Evolutionary conservation across 2,113 vertebrate genomes (phyloP).

Genomic region (Thamnaconus septentrionalis): DNA sequence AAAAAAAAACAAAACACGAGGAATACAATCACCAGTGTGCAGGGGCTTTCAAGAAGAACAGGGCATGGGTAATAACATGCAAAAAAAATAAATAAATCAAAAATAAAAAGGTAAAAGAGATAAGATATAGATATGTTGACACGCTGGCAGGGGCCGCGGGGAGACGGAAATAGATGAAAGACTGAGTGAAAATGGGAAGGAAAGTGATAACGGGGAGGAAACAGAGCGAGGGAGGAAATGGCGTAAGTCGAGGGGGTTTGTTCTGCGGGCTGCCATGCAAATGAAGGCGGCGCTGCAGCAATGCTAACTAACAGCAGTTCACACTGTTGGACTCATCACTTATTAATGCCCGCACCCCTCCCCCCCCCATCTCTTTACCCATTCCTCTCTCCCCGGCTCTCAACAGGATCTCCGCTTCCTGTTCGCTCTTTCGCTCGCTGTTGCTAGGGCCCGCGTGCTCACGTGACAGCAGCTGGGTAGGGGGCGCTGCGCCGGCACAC

Average conservation of each 20-base stretch:
- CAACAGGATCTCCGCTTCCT: constrained; percentile 61
- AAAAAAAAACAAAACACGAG: too few species aligned
- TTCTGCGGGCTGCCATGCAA: constrained; percentile 74
- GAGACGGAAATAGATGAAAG: constrained; percentile 46
- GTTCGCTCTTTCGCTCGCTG: constrained; percentile 69
- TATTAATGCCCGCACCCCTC: constrained; percentile 78
- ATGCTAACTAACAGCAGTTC: constrained; percentile 79
- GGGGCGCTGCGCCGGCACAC: constrained; percentile 75
- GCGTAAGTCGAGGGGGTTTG: constrained; percentile 55
- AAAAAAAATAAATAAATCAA: background rate
- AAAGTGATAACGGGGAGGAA: constrained; percentile 20
- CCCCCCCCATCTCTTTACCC: constrained; percentile 52
- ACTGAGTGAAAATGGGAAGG: background rate
- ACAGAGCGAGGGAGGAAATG: constrained; percentile 51
- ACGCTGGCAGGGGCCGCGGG: constrained; percentile 19
- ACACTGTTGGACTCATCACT: constrained; percentile 81
- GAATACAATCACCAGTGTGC: too few species aligned
- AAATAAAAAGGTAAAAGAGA: constrained; percentile 31
- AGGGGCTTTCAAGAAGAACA: too few species aligned
- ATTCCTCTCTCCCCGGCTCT: constrained; percentile 61
- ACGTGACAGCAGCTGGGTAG: constrained; percentile 77
- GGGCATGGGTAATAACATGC: too few species aligned
- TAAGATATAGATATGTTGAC: constrained; percentile 43
- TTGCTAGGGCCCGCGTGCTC: constrained; percentile 78
- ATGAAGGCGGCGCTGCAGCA: constrained; percentile 72